Percentiles rank a stretch among this genome's conserved stretches.
These are phyloP conservation scores for Pseudotriccus pelzelni DNA, from an alignment of 2,797 vertebrate species.

Conservation along the genomic window DNA sequence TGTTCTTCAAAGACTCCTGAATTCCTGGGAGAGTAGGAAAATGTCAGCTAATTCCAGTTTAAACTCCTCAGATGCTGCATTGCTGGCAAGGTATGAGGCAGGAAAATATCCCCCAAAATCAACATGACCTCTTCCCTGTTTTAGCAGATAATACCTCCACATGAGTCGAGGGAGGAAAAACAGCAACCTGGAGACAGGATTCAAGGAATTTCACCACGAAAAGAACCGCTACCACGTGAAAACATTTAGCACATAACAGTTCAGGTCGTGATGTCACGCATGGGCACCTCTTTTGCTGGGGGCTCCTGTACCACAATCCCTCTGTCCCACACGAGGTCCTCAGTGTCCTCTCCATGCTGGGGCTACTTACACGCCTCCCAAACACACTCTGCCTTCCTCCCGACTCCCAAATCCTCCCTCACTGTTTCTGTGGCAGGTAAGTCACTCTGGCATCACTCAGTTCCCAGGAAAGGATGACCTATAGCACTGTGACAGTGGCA, in stretches of 20 bases:
- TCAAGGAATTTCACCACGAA: background rate
- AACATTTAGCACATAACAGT: background rate
- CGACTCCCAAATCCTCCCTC: background rate
- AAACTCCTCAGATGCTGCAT: background rate
- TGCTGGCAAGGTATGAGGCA: background rate
- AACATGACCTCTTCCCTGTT: background rate
- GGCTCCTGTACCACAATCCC: fast-evolving
- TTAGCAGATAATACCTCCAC: background rate
- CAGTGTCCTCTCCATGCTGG: background rate
- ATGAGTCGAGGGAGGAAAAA: background rate
- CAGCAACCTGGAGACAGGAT: background rate
- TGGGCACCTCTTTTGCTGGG: background rate
- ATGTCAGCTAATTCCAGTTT: conserved; percentile 52
- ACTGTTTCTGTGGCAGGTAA: background rate
- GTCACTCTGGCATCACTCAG: background rate
- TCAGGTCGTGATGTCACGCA: background rate
- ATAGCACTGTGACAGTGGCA: conserved; percentile 13
- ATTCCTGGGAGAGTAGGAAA: conserved; percentile 11
- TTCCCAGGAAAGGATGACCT: background rate
- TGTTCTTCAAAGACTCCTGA: conserved; percentile 12
- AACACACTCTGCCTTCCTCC: background rate
- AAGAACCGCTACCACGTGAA: background rate
- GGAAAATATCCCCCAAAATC: background rate
- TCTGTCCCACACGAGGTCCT: background rate
- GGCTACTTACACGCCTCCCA: background rate